Evolutionary conservation across 2,888 invertebrate species (phyloP).

Genomic region (Drosophila multiciliata): DNA sequence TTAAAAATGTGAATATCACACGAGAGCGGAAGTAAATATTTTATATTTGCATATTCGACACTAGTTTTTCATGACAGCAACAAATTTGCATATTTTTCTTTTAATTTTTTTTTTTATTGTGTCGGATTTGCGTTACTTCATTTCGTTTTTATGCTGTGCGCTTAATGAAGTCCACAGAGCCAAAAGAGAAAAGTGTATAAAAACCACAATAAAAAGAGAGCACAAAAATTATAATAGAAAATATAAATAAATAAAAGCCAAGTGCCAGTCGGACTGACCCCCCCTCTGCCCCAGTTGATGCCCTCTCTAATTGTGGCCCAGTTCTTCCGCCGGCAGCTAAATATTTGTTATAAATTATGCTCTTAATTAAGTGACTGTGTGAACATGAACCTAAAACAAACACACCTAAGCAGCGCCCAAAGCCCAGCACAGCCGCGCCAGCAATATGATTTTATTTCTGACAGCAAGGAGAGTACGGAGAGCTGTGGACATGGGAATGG

Average conservation of each 20-base stretch:
- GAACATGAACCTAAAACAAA: slow-evolving; percentile 41
- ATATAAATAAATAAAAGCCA: slow-evolving; percentile 39
- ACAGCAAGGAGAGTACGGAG: slow-evolving; percentile 18
- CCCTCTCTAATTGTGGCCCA: slow-evolving; percentile 40
- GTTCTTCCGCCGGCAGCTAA: slow-evolving; percentile 63
- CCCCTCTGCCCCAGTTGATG: neutral
- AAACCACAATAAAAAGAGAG: slow-evolving; percentile 10
- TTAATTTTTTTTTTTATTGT: slow-evolving; percentile 16
- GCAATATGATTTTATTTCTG: slow-evolving; percentile 49
- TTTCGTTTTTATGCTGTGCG: slow-evolving; percentile 55
- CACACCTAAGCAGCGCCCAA: slow-evolving; percentile 34
- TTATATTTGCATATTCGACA: slow-evolving; percentile 77
- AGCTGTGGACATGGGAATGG: neutral
- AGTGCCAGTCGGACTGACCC: slow-evolving; percentile 17
- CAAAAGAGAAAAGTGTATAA: slow-evolving; percentile 29
- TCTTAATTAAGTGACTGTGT: slow-evolving; percentile 74
- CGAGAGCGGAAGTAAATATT: slow-evolving; percentile 72
- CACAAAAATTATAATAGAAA: slow-evolving; percentile 13
- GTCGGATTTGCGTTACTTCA: slow-evolving; percentile 31
- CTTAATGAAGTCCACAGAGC: slow-evolving; percentile 70
- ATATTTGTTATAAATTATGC: slow-evolving; percentile 78
- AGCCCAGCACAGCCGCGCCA: slow-evolving; percentile 7
- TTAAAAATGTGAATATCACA: slow-evolving; percentile 76
- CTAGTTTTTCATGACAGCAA: slow-evolving; percentile 67
- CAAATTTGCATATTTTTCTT: slow-evolving; percentile 73